These are phyloP conservation scores for Nebria brevicollis DNA, from an alignment of 2,888 invertebrate species.

Conservation along the genomic window DNA sequence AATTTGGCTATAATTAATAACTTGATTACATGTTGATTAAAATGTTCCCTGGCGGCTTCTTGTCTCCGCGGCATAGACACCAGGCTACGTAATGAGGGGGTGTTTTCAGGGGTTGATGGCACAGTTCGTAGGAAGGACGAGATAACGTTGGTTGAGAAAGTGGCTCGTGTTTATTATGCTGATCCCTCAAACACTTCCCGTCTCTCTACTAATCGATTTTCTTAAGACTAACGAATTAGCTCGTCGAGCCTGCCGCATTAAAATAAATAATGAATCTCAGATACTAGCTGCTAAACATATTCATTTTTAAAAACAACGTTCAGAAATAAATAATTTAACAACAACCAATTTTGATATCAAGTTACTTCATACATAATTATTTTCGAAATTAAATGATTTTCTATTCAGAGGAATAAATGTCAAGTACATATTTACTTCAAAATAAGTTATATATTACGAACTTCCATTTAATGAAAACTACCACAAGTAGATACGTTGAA, in stretches of 20 bases:
- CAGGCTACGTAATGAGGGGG: background rate
- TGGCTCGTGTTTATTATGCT: conserved; percentile 21
- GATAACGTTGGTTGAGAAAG: conserved; percentile 4
- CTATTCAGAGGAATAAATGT: background rate
- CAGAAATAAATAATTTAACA: no score
- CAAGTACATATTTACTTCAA: background rate
- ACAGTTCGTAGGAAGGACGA: background rate
- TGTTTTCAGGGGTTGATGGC: background rate
- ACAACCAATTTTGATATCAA: no score
- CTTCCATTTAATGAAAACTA: background rate
- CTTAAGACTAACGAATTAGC: conserved; percentile 26
- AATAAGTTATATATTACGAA: background rate
- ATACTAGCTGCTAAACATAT: background rate
- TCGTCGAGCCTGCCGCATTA: background rate
- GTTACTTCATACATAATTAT: no score
- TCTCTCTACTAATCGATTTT: conserved; percentile 19
- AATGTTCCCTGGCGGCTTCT: conserved; percentile 41
- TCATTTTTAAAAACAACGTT: background rate
- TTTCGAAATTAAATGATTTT: background rate
- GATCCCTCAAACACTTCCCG: conserved; percentile 16
- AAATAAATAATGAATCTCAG: background rate
- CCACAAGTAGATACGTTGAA: background rate
- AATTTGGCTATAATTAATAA: conserved; percentile 46
- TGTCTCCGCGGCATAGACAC: background rate
- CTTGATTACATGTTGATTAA: conserved; percentile 47